Evolutionary conservation across 2,888 invertebrate species (phyloP).

Genomic region (Helobdella robusta): DNA sequence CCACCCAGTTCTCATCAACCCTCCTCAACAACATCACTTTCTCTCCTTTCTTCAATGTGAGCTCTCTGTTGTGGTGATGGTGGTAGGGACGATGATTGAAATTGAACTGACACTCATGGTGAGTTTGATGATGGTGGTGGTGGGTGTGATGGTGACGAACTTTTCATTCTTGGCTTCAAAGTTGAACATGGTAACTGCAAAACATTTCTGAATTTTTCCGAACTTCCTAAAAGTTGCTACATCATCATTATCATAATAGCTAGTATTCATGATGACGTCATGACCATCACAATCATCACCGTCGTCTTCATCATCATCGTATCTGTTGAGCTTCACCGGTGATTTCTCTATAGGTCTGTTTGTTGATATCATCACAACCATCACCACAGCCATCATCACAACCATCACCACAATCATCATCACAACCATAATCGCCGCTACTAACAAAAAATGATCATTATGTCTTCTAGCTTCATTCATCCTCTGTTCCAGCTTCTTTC

Average conservation of each 20-base stretch:
- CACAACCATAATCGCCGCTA: neutral
- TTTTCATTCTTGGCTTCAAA: slow-evolving; percentile 18
- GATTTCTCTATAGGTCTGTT: slow-evolving; percentile 18
- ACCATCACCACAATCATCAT: slow-evolving; percentile 15
- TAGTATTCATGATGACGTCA: neutral
- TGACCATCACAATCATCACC: slow-evolving; percentile 6
- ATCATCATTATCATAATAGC: slow-evolving; percentile 1
- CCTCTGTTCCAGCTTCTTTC: slow-evolving; percentile 78
- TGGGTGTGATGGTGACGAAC: too few relatives aligned
- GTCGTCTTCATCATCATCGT: slow-evolving; percentile 4
- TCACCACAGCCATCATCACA: neutral
- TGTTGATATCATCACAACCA: neutral
- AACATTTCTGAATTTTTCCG: neutral
- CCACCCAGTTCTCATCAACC: slow-evolving; percentile 20
- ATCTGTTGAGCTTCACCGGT: slow-evolving; percentile 19
- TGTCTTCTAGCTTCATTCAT: slow-evolving; percentile 87
- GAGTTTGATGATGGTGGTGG: too few relatives aligned
- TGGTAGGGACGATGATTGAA: neutral
- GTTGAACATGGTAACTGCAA: slow-evolving; percentile 16
- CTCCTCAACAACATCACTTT: neutral
- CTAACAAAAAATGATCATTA: slow-evolving; percentile 57
- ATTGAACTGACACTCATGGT: neutral
- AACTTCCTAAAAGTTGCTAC: neutral
- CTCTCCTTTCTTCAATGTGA: slow-evolving; percentile 16
- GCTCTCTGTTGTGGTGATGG: slow-evolving; percentile 11